phyloP scores from a whole-genome alignment of 2,888 invertebrate genomes.

The Xanthorhoe designata region DNA sequence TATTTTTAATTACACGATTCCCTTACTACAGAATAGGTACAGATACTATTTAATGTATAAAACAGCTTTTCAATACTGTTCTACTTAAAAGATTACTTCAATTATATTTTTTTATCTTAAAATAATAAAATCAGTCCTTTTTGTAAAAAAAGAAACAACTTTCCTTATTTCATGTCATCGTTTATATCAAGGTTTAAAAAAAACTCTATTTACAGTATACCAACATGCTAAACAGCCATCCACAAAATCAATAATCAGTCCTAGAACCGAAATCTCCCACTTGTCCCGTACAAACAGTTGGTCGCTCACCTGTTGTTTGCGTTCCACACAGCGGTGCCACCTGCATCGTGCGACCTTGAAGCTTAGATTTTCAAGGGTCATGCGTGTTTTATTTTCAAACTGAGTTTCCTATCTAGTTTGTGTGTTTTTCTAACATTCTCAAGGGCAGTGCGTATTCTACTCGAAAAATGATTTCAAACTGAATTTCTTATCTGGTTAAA shows the following conservation, averaged over 20 bases:
- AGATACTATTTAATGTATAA: too few relatives aligned
- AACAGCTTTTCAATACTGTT: too few relatives aligned
- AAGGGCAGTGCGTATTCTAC: not conserved
- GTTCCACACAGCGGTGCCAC: conserved; percentile 62
- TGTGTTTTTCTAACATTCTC: not conserved
- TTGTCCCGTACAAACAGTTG: conserved; percentile 34
- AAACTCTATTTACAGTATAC: not conserved
- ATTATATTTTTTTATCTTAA: too few relatives aligned
- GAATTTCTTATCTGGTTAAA: not conserved
- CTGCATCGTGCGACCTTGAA: conserved; percentile 54
- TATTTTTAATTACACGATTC: too few relatives aligned
- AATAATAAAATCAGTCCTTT: not conserved
- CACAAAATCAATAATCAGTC: conserved; percentile 25
- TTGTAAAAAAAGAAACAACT: not conserved
- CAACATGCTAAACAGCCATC: conserved; percentile 5
- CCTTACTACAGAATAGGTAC: too few relatives aligned
- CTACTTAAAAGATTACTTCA: too few relatives aligned
- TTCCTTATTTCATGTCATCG: not conserved
- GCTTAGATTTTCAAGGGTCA: conserved; percentile 18
- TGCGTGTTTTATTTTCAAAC: conserved; percentile 1
- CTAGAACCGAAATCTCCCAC: conserved; percentile 20
- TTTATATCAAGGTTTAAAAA: not conserved
- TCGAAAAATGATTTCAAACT: not conserved
- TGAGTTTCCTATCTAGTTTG: too few relatives aligned
- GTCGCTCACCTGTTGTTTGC: conserved; percentile 58